phyloP scores from a whole-genome alignment of 2,797 vertebrate genomes.

The Syngnathus acus region DNA sequence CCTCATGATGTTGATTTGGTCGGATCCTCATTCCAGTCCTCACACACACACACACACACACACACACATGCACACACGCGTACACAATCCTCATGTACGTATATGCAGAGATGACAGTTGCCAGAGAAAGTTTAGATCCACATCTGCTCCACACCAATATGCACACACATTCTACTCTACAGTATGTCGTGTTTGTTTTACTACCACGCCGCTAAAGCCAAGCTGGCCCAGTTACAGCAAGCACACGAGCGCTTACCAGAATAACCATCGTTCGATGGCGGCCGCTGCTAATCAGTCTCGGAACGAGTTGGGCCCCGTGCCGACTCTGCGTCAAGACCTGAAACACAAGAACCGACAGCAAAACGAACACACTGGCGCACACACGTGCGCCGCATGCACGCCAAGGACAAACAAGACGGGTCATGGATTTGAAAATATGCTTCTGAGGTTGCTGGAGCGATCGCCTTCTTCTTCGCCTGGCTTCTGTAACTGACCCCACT shows the following conservation, averaged over 20 bases:
- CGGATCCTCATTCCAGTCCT: constrained; percentile 57
- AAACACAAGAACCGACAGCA: constrained; percentile 57
- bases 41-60: constrained; percentile 26
- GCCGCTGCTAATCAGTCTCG: constrained; percentile 65
- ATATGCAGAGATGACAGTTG: constrained; percentile 60
- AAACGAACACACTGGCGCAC: constrained; percentile 19
- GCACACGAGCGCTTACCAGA: constrained; percentile 46
- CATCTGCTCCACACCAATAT: constrained; percentile 62
- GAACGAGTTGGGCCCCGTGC: constrained; percentile 54
- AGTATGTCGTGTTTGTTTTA: constrained; percentile 3
- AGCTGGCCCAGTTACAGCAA: constrained; percentile 17
- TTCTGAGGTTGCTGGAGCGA: constrained; percentile 59
- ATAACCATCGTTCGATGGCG: constrained; percentile 62
- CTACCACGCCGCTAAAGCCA: background rate
- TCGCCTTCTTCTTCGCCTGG: constrained; percentile 54
- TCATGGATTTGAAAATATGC: constrained; percentile 51
- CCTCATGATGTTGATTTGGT: constrained; percentile 74
- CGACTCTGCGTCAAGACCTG: constrained; percentile 54
- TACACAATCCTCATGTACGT: constrained; percentile 35
- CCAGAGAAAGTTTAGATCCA: constrained; percentile 57
- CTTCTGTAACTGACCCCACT: constrained; percentile 67
- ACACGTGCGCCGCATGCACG: constrained; percentile 30
- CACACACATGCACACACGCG: constrained; percentile 29
- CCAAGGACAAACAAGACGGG: constrained; percentile 47
- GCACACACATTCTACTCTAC: constrained; percentile 14